A percentile compares a stretch with the other conserved stretches of the same genome.
Evolutionary conservation across 2,888 invertebrate genomes (phyloP).

Genomic region (Calephelis perditalis): DNA sequence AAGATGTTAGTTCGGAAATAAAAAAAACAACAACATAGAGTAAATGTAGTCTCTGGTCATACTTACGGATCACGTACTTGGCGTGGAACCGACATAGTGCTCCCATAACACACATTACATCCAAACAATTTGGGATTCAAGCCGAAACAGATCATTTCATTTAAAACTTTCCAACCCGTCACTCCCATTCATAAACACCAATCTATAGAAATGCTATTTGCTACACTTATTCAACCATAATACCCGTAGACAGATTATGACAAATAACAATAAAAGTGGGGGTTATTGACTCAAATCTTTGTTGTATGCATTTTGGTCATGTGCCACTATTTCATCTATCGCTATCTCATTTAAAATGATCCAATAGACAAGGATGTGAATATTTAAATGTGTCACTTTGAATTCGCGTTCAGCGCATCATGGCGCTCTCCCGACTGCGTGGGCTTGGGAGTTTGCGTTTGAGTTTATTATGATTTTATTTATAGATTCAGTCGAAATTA

Average conservation of each 20-base stretch:
- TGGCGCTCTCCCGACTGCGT: conserved; percentile 55
- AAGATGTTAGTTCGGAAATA: too few relatives aligned
- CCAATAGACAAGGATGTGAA: conserved; percentile 24
- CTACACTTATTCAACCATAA: too few relatives aligned
- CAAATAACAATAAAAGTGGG: conserved; percentile 19
- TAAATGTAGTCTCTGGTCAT: conserved; percentile 13
- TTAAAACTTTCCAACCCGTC: conserved; percentile 10
- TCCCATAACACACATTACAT: conserved; percentile 66
- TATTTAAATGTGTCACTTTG: conserved; percentile 22
- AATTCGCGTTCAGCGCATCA: conserved; percentile 39
- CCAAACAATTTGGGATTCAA: conserved; percentile 15
- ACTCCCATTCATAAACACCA: conserved; percentile 6
- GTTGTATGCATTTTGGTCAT: conserved; percentile 6
- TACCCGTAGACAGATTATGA: too few relatives aligned
- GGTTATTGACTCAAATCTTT: conserved; percentile 19
- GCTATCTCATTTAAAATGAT: conserved; percentile 24
- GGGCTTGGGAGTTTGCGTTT: conserved; percentile 33
- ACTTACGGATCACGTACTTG: conserved; percentile 68
- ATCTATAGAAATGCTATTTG: conserved; percentile 2
- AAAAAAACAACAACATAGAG: neutral
- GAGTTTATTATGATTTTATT: conserved; percentile 52
- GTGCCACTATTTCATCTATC: conserved; percentile 13
- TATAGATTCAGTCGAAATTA: conserved; percentile 48
- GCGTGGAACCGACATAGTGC: conserved; percentile 69
- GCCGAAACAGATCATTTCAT: conserved; percentile 12